These are phyloP conservation scores for Pseudomyrmex flavicornis DNA, from an alignment of 1,140 invertebrate genomes.

Conservation along the genomic window DNA sequence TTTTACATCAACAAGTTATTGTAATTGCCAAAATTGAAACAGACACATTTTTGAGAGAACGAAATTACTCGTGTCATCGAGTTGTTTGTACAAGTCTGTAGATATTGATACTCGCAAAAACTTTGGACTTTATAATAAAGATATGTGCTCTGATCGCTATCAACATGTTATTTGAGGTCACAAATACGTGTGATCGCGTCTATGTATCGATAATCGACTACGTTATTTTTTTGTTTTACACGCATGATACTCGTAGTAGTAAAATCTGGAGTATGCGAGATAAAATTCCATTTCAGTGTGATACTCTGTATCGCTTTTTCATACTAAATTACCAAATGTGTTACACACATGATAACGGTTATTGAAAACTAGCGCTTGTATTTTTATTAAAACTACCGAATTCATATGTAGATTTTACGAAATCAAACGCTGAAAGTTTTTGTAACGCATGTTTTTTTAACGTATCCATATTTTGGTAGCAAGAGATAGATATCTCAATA, in stretches of 20 bases:
- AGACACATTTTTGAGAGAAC: not conserved
- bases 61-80: not conserved
- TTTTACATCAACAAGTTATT: not conserved
- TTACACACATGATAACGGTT: not conserved
- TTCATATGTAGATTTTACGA: too few species aligned
- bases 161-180: not conserved
- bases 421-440: too few species aligned
- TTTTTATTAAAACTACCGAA: too few species aligned
- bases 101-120: not conserved
- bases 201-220: conserved; percentile 4
- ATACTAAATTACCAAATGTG: not conserved
- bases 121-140: not conserved
- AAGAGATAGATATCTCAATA: not conserved
- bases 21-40: not conserved
- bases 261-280: not conserved
- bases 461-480: not conserved
- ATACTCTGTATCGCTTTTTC: not conserved
- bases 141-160: conserved; percentile 11
- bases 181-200: not conserved
- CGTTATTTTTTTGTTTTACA: not conserved
- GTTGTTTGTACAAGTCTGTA: not conserved
- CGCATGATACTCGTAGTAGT: not conserved
- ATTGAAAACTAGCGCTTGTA: not conserved
- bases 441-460: too few species aligned
- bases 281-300: not conserved